Base-by-base conservation (phyloP, 1,140 invertebrate species). In the Oppia nitens region DNA sequence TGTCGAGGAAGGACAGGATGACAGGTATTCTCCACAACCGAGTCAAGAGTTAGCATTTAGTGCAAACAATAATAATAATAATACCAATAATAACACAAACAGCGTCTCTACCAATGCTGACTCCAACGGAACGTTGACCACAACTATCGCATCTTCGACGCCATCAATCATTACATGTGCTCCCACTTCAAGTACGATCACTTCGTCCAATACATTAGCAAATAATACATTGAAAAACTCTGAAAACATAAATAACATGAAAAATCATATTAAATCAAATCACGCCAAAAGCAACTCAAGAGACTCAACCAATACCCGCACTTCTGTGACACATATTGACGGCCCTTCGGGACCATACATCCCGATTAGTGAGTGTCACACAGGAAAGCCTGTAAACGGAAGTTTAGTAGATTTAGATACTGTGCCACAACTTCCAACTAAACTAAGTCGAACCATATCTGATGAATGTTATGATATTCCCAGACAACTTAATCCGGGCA, bases 281-380 rank as follows among this genome's bases (percentile, higher is more conserved):
- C n/a, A n/a, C n/a, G n/a, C n/a, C n/a, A n/a, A n/a, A n/a, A n/a
- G n/a, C n/a, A n/a, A n/a, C n/a, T n/a, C n/a, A n/a, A n/a, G n/a
- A n/a, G n/a, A n/a, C n/a, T n/a, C n/a, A n/a, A n/a, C n/a, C n/a
- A n/a, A n/a, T n/a, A n/a, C n/a, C n/a, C 32, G 32, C 17, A 40
- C 32, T 17, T 40, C 32, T 40, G 32, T 40, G 32, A 40, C 32
- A 17, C 32, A 40, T 17, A 40, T 56, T 9, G 12, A 56, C 6
- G 55, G 32, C 6, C 32, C 55, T 3, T 68, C 70, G 29, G 70
- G 69, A 17, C 72, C 74, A 27, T 76, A 77, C 64, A 72, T 77
- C 60, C 72, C 69, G 11, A 74, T 77, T 63, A 90, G 85, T 58
- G 87, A 92, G 71, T 94, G 90, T 70, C 83, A 86, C 62, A 88